These are phyloP conservation scores for Odontesthes bonariensis DNA, from an alignment of 2,113 vertebrate genomes.

Conservation along the genomic window DNA sequence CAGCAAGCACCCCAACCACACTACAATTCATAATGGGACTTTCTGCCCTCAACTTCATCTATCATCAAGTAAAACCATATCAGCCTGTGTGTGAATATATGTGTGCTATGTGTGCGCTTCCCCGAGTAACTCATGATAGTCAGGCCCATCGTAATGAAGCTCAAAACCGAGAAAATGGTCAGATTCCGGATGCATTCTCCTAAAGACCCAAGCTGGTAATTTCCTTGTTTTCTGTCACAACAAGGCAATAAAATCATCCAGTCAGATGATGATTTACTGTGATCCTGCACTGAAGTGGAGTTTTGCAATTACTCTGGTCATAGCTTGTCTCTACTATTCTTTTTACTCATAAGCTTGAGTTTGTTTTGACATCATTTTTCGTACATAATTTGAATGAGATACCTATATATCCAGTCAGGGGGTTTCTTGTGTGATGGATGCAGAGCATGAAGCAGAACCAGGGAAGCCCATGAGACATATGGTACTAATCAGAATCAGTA, in stretches of 20 bases:
- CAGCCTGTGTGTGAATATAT: constrained; percentile 18
- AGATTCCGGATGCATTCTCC: constrained; percentile 36
- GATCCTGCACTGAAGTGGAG: constrained; percentile 19
- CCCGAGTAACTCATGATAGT: constrained; percentile 35
- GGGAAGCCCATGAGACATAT: constrained; percentile 60
- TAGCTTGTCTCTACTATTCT: constrained; percentile 1
- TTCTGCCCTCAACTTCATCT: constrained; percentile 46
- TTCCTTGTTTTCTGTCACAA: constrained; percentile 59
- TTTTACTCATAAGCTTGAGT: constrained; percentile 1
- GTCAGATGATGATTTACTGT: constrained; percentile 26
- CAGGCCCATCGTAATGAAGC: constrained; percentile 11
- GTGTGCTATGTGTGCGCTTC: constrained; percentile 9
- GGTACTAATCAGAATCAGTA: constrained; percentile 68
- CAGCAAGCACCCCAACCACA: constrained; percentile 54
- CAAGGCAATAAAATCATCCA: constrained; percentile 48
- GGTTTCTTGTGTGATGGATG: constrained; percentile 20
- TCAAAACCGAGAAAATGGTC: constrained; percentile 51
- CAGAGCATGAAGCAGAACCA: constrained; percentile 9
- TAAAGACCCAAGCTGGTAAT: constrained; percentile 32
- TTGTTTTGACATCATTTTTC: neutral
- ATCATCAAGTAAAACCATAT: constrained; percentile 64
- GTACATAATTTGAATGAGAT: constrained; percentile 16
- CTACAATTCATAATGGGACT: constrained; percentile 64
- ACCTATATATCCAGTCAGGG: constrained; percentile 26
- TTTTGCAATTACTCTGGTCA: constrained; percentile 35